These are phyloP conservation scores for Lepus europaeus DNA, from an alignment of 2,113 vertebrate species.

Conservation along the genomic window DNA sequence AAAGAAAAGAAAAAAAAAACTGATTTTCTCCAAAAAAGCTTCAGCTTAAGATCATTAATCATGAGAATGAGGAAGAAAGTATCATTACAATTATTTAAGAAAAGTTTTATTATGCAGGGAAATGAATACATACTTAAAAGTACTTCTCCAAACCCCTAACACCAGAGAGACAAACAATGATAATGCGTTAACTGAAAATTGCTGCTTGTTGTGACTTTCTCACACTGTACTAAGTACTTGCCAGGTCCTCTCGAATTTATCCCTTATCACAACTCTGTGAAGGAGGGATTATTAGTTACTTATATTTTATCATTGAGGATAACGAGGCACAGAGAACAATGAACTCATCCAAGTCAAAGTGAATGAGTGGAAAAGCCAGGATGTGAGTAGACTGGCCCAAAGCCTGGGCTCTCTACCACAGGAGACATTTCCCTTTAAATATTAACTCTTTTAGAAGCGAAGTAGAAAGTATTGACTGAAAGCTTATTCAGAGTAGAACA, in stretches of 20 bases:
- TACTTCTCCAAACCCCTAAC: background rate
- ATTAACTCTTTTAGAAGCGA: constrained; percentile 34
- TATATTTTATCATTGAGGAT: background rate
- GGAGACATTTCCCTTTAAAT: background rate
- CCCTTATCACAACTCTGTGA: background rate
- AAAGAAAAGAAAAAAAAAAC: background rate
- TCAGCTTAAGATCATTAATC: background rate
- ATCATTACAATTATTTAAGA: background rate
- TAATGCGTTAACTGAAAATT: background rate
- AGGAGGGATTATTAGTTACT: background rate
- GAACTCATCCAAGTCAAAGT: background rate
- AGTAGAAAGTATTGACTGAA: background rate
- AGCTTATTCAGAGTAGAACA: background rate
- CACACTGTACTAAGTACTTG: background rate
- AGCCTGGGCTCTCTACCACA: background rate
- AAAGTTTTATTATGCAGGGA: background rate
- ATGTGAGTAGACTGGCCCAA: background rate
- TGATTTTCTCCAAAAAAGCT: background rate
- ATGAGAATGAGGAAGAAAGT: constrained; percentile 6
- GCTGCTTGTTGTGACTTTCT: background rate
- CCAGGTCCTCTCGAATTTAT: background rate
- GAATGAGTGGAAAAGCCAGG: background rate
- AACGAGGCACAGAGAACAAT: background rate
- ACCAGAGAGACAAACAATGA: background rate
- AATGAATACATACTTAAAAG: background rate